Percentiles rank a stretch among this genome's conserved stretches.
Conservation (phyloP, 2,888 invertebrate species). For the Acrobasis repandana region DNA sequence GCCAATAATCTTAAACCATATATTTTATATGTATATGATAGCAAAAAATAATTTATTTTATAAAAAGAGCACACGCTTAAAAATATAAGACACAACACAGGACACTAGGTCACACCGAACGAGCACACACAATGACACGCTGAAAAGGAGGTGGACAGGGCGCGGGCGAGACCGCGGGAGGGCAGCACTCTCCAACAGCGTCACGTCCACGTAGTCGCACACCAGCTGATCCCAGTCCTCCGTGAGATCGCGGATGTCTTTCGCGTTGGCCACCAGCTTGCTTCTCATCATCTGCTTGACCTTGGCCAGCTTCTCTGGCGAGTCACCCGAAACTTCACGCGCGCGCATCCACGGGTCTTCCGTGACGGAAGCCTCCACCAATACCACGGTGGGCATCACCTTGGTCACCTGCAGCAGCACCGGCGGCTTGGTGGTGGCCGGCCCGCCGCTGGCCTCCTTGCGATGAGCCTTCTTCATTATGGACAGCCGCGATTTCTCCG, state of each 20-base stretch:
- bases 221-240: constrained; percentile 69
- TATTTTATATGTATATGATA: too few species aligned
- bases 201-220: constrained; percentile 68
- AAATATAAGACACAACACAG: neutral
- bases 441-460: constrained; percentile 49
- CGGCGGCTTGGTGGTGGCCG: constrained; percentile 58
- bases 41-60: constrained; percentile 1
- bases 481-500: constrained; percentile 65
- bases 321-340: constrained; percentile 46
- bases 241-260: constrained; percentile 61
- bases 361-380: constrained; percentile 56
- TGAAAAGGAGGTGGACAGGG: neutral
- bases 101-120: neutral
- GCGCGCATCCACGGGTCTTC: constrained; percentile 45
- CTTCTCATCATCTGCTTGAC: constrained; percentile 66
- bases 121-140: neutral
- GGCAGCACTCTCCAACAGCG: constrained; percentile 39
- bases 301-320: constrained; percentile 48
- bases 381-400: constrained; percentile 56
- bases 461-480: constrained; percentile 64
- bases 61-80: neutral
- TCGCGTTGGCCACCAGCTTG: constrained; percentile 59
- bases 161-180: neutral
- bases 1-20: too few species aligned
- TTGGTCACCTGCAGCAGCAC: constrained; percentile 64